Base-by-base conservation (phyloP, 2,888 invertebrate species). In the Sinopyrophorus schimmeli region DNA sequence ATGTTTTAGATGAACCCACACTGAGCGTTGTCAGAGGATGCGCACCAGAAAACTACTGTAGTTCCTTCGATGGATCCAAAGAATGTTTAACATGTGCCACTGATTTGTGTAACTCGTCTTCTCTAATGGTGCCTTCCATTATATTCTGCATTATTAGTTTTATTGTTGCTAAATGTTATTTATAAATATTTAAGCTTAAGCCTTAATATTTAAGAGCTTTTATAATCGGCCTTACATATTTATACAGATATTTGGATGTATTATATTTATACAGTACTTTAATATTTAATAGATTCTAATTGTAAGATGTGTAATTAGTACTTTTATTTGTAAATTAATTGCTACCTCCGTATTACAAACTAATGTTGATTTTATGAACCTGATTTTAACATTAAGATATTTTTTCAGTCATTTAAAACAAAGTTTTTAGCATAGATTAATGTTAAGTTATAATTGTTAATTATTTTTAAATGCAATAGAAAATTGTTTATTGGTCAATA, bases 1-100 rank as follows among this genome's bases (percentile, higher is more conserved):
- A n/a, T n/a, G n/a, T n/a, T n/a, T 23, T 24, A 49, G 49, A 49
- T 39, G 39, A 43, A 17, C 27, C 42, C 2, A 11, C 27, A 4
- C 24, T 43, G 9, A 49, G 23, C 16, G 43, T 49, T 1, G 49
- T 49, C 2, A 18, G 49, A 49, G 49, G 49, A 7, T 49, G 49
- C 16, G 49, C 39, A 6, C 49, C 49, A 5, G 28, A 49, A 7
- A 18, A 39, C 15, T 49, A 49, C 23, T 49, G 49, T 30, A 21
- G 30, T 0, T 12, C 5, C 4, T 49, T 43, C 12, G 16, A 24
- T 17, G 28, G 27, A n/a, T 34, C 43, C 0, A 27, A 38, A 5
- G 26, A 43, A 27, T 49, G 49, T n/a, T 6, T 23, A 3, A 32
- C 26, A 15, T 49, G 49, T 7, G 20, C 24, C 1, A 23, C 38